Conservation (phyloP, 1,140 invertebrate species). For the Halotydeus destructor region DNA sequence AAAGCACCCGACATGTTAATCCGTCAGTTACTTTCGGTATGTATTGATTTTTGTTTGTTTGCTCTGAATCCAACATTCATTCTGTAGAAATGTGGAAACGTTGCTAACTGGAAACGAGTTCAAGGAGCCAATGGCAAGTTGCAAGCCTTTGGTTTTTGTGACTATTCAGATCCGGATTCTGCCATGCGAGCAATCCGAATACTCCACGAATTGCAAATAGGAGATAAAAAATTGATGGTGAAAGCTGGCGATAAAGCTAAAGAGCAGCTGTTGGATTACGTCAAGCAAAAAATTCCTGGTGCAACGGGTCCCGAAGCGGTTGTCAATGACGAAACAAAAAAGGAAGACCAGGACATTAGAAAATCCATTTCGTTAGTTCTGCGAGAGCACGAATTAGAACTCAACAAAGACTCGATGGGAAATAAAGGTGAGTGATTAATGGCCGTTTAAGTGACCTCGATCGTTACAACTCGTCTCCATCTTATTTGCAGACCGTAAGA, state of each 20-base stretch:
- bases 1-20: constrained; percentile 86
- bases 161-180: constrained; percentile 79
- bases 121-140: constrained; percentile 47
- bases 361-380: constrained; percentile 16
- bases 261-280: constrained; percentile 69
- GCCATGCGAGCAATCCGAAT: constrained; percentile 79
- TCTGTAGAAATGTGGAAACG: constrained; percentile 49
- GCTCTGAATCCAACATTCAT: background rate
- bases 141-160: constrained; percentile 91
- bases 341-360: constrained; percentile 23
- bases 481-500: background rate
- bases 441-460: background rate
- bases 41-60: constrained; percentile 3
- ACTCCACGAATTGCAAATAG: constrained; percentile 78
- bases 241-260: constrained; percentile 97
- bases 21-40: constrained; percentile 52
- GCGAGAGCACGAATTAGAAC: constrained; percentile 18
- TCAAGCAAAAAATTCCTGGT: constrained; percentile 14
- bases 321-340: constrained; percentile 53
- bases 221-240: constrained; percentile 77
- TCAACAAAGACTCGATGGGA: constrained; percentile 10
- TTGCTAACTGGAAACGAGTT: constrained; percentile 89
- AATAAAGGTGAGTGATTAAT: background rate
- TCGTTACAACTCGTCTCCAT: background rate
- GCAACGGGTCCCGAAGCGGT: constrained; percentile 41